Evolutionary conservation across 2,113 vertebrate species (phyloP).

Genomic region (Macaca mulatta): DNA sequence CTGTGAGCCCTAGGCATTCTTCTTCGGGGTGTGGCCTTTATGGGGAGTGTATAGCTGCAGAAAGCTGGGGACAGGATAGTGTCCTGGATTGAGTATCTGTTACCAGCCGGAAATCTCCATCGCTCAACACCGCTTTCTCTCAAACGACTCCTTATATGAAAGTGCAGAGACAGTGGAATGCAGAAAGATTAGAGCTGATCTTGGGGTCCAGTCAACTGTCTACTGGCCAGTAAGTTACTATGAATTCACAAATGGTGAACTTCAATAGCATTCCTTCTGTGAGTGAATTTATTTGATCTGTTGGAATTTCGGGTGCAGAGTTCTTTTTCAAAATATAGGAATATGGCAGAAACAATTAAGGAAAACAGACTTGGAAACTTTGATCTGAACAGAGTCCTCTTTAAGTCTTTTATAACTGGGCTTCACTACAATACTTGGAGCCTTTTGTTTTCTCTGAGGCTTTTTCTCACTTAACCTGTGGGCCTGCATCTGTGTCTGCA

Average conservation of each 20-base stretch:
- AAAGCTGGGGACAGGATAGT: not conserved
- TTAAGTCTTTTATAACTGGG: not conserved
- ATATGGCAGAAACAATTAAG: conserved; percentile 3
- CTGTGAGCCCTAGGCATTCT: not conserved
- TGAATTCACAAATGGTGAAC: not conserved
- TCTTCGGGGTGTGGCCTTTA: fast-evolving
- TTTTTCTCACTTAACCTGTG: not conserved
- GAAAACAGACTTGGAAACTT: not conserved
- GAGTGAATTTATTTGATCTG: not conserved
- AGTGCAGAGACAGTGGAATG: not conserved
- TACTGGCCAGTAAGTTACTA: not conserved
- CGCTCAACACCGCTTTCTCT: not conserved
- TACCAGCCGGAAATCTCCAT: not conserved
- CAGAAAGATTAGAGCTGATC: not conserved
- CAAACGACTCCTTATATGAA: not conserved
- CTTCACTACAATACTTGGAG: not conserved
- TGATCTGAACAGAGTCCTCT: not conserved
- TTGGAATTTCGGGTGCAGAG: not conserved
- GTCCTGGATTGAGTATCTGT: not conserved
- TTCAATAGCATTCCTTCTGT: not conserved
- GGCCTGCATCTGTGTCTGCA: not conserved
- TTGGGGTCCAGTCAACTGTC: not conserved
- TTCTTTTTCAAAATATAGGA: not conserved
- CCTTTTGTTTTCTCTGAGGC: not conserved
- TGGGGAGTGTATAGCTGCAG: not conserved